Conservation (phyloP, 1,140 invertebrate species). For the Cyclina sinensis region DNA sequence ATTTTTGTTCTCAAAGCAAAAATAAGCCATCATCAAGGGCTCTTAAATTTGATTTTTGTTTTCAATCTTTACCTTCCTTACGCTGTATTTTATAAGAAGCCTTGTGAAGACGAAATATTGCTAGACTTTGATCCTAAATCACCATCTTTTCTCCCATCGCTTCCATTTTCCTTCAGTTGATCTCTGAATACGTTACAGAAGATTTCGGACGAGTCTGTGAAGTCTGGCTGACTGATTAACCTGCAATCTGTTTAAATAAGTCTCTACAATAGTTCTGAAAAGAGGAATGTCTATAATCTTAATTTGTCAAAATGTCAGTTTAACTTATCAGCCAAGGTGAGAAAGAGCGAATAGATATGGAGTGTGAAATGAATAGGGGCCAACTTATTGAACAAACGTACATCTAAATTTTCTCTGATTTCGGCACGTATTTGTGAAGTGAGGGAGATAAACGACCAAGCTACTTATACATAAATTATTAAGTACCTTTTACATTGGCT, state of each 20-base stretch:
- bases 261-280: neutral
- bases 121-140: too few species aligned
- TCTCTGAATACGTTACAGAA: neutral
- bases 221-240: neutral
- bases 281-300: slow-evolving; percentile 41
- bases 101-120: too few species aligned
- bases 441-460: slow-evolving; percentile 70
- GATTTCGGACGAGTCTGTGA: slow-evolving; percentile 1
- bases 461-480: slow-evolving; percentile 74
- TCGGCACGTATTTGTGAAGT: slow-evolving; percentile 80
- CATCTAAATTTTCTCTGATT: slow-evolving; percentile 68
- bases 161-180: too few species aligned
- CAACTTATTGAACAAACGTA: slow-evolving; percentile 16
- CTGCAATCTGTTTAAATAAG: neutral
- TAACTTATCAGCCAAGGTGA: slow-evolving; percentile 66
- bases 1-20: too few species aligned
- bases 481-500: slow-evolving; percentile 54
- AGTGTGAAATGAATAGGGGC: slow-evolving; percentile 58
- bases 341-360: slow-evolving; percentile 66
- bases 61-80: too few species aligned
- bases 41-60: too few species aligned
- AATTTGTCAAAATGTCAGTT: slow-evolving; percentile 68
- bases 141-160: too few species aligned
- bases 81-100: too few species aligned
- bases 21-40: too few species aligned